Base-by-base conservation (phyloP, 2,888 invertebrate genomes). In the Scelioninae gen. 1 region DNA sequence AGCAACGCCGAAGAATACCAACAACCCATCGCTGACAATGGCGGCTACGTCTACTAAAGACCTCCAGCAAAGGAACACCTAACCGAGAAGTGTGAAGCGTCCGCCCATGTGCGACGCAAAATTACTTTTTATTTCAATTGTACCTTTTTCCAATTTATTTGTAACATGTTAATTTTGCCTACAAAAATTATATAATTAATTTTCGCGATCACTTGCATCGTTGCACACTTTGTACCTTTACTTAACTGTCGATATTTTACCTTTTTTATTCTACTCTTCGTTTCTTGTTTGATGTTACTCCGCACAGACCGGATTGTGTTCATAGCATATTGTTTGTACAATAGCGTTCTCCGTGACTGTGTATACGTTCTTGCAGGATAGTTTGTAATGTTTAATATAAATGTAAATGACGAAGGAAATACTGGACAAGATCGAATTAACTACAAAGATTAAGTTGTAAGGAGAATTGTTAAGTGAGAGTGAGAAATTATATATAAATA, bases 41-140 rank as follows among this genome's bases (percentile, higher is more conserved):
- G 92, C 58, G 91, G 90, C 38, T 92, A 92, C 80, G 71, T 90
- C 60, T 92, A 92, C 84, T 82, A 82, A 31, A 38, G 43, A 31
- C 45, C 51, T 58, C 62, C 55, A 58, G 60, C 15, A 66, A 63
- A 45, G 55, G 55, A 62, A 34, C 49, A 29, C 31, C 15, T 63
- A 45, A 55, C n/a, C 16, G 47, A 69, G 62, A 69, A 76, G 58
- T 76, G 66, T 58, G 40, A 66, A 58, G 34, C 56, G 34, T 53
- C 5, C 1, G 29, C 55, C 8, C n/a, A 23, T 9, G n/a, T 8
- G 45, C 31, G 0, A 49, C 34, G 29, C 38, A 16, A 31, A 29
- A 15, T 38, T 63, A 55, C 65, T 47, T 60, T 11, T 7, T 65
- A 38, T 51, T 58, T 34, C 40, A 56, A 9, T 10, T 15, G 56